Evolutionary conservation across 1,140 invertebrate genomes (phyloP).

Genomic region (Calliopsis andreniformis): DNA sequence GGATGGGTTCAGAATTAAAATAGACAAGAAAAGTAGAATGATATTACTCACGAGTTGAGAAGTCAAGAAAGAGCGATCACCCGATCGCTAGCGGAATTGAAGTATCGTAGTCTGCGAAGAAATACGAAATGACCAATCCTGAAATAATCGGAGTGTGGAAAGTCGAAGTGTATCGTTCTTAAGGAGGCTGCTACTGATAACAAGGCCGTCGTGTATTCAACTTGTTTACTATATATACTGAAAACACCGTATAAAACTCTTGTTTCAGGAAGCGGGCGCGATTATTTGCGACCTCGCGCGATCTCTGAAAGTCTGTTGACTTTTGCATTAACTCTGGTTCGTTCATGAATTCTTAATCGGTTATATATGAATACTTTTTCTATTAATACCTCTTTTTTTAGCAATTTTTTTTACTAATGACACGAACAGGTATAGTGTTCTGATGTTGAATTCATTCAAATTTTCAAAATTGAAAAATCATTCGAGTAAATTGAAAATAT

Average conservation of each 20-base stretch:
- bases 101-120: conserved; percentile 7
- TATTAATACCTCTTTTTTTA: no score
- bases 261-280: background rate
- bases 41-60: conserved; percentile 3
- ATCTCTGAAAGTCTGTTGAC: background rate
- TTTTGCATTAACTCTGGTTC: background rate
- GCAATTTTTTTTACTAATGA: no score
- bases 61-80: background rate
- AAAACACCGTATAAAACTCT: background rate
- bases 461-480: no score
- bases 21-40: background rate
- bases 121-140: conserved; percentile 19
- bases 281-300: conserved; percentile 7
- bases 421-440: no score
- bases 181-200: conserved; percentile 65
- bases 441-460: no score
- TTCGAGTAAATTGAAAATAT: no score
- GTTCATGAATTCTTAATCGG: background rate
- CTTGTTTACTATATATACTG: conserved; percentile 31
- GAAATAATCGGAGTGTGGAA: conserved; percentile 28
- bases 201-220: conserved; percentile 57
- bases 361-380: no score
- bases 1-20: background rate
- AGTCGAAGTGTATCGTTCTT: conserved; percentile 51
- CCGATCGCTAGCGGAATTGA: background rate